These are phyloP conservation scores for Spinibarbus caldwelli DNA, from an alignment of 2,797 vertebrate species.

Conservation along the genomic window DNA sequence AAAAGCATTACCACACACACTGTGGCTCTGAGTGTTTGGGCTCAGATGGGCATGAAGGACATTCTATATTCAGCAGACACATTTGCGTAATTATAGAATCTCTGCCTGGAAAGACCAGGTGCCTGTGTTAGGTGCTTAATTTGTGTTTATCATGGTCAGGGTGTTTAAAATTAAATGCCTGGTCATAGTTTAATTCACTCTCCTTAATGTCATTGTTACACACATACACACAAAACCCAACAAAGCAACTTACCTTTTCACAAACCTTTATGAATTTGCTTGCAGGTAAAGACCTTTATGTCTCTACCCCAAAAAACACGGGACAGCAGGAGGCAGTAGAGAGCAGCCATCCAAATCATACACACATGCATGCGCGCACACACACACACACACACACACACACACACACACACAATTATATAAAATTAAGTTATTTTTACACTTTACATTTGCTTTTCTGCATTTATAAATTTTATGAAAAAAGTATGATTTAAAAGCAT, in stretches of 20 bases:
- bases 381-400: neutral
- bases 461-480: neutral
- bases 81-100: constrained; percentile 51
- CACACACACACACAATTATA: neutral
- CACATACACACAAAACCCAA: neutral
- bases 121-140: constrained; percentile 25
- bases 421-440: neutral
- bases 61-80: constrained; percentile 42
- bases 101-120: constrained; percentile 8
- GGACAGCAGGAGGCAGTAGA: constrained; percentile 41
- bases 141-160: constrained; percentile 38
- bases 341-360: neutral
- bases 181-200: constrained; percentile 46
- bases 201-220: constrained; percentile 35
- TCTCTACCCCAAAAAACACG: constrained; percentile 25
- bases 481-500: no score
- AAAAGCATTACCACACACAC: constrained; percentile 31
- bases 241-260: constrained; percentile 15
- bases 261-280: constrained; percentile 11
- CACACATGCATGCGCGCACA: neutral
- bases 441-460: neutral
- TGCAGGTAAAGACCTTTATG: neutral
- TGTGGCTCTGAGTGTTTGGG: constrained; percentile 24
- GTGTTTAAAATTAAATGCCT: constrained; percentile 34
- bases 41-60: constrained; percentile 48